Conservation (phyloP, 2,888 invertebrate genomes). For the Campoplex capitator region DNA sequence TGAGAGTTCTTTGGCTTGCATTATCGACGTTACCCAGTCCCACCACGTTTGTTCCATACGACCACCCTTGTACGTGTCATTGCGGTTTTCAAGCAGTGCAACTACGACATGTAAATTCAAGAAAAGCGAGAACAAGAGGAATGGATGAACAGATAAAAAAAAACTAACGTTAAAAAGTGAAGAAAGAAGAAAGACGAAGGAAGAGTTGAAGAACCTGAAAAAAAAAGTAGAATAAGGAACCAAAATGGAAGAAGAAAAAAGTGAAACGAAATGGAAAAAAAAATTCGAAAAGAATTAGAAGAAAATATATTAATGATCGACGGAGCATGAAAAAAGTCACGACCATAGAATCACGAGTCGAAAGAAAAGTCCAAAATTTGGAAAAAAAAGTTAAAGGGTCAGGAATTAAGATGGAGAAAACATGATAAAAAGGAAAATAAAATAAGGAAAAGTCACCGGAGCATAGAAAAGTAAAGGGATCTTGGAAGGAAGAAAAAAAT, state of each 20-base stretch:
- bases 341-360: not conserved
- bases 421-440: not conserved
- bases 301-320: no score
- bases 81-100: conserved; percentile 34
- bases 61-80: conserved; percentile 64
- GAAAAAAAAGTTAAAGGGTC: not conserved
- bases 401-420: not conserved
- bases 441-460: not conserved
- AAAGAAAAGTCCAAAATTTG: not conserved
- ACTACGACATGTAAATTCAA: conserved; percentile 5
- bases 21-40: conserved; percentile 69
- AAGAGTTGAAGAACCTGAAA: not conserved
- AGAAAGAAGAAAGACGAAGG: not conserved
- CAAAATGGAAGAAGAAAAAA: not conserved
- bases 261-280: not conserved
- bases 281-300: no score
- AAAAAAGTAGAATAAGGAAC: not conserved
- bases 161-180: not conserved
- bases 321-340: no score
- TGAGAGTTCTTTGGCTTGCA: conserved; percentile 66
- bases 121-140: not conserved
- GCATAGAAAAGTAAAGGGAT: not conserved
- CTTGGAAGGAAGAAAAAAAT: not conserved
- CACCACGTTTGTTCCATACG: conserved; percentile 68
- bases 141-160: conserved; percentile 7